Conservation (phyloP, 2,797 vertebrate genomes). For the Tragopan temminckii region DNA sequence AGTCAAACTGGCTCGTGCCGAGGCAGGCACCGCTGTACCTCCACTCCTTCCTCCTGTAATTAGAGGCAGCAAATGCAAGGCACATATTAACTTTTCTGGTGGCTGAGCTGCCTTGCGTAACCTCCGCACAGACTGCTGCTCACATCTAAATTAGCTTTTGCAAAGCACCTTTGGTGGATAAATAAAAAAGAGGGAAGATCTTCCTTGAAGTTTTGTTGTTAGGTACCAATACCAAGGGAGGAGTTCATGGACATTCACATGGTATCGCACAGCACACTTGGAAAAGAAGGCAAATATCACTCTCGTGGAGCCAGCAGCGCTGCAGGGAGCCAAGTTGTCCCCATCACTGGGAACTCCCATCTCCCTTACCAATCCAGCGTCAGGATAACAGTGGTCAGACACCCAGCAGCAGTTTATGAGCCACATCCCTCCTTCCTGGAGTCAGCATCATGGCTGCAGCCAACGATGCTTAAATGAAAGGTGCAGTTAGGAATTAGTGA, state of each 20-base stretch:
- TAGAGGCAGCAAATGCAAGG: slow-evolving; percentile 69
- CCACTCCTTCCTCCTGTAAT: slow-evolving; percentile 60
- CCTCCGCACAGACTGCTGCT: slow-evolving; percentile 44
- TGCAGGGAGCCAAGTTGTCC: no score
- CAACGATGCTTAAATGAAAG: background rate
- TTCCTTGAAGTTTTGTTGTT: background rate
- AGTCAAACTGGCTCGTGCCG: slow-evolving; percentile 80
- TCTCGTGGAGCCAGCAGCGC: no score
- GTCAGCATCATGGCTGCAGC: background rate
- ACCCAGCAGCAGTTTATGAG: background rate
- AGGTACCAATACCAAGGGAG: background rate
- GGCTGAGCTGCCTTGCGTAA: slow-evolving; percentile 51
- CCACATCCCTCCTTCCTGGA: background rate
- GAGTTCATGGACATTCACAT: no score
- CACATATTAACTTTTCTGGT: slow-evolving; percentile 75
- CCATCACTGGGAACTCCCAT: no score
- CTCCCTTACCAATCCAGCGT: no score
- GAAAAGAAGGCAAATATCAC: background rate
- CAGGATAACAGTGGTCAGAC: background rate
- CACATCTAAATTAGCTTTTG: slow-evolving; percentile 61
- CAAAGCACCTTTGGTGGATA: background rate
- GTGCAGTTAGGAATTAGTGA: background rate
- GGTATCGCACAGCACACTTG: background rate
- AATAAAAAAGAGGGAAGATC: slow-evolving; percentile 33
- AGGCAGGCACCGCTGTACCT: slow-evolving; percentile 68